Base-by-base conservation (phyloP, 2,888 invertebrate genomes). In the Sphinx pinastri region DNA sequence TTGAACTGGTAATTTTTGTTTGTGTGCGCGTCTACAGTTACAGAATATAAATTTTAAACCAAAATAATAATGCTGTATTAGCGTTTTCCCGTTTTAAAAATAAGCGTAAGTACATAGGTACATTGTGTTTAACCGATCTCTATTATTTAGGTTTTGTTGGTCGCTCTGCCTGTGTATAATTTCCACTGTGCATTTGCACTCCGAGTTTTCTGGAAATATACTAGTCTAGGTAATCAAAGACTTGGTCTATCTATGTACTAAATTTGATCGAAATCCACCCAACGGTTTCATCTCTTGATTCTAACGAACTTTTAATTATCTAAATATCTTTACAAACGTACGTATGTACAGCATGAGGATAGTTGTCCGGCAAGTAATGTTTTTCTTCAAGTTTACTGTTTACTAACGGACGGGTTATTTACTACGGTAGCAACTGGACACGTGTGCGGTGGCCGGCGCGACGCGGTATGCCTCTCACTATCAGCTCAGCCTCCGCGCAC, bases 401-500 rank as follows among this genome's bases (percentile, higher is more conserved):
- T 47, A 58, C 25, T 8, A 25, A 31, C 12, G 25, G 57, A 8
- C 14, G 47, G 2, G 16, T 13, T 25, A 25, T 55, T 55, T 66
- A 66, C 16, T 66, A 51, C 25, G 51, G 47, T 10, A 51, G 67
- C 67, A 16, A 31, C 16, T 45, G 45, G 55, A 80, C 87, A 85
- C 88, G 86, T 87, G 87, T 8, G 6, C 38, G 38, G 38, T 38
- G 38, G 38, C 8, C 38, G 38, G 38, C 38, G 38, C 38, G 38
- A 4, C 38, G 5, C 38, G 6, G 38, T 4, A 4, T 83, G 77
- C 75, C 75, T 79, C 77, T 77, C 75, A 74, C 76, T 81, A 80
- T 70, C 70, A 70, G 67, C 55, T 51, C 73, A 74, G 74, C 75
- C 79, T 81, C 80, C 75, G 76, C 78, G 76, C 76, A 70, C 74